These are phyloP conservation scores for Drosophila multiciliata DNA, from an alignment of 2,888 invertebrate species.

Conservation along the genomic window DNA sequence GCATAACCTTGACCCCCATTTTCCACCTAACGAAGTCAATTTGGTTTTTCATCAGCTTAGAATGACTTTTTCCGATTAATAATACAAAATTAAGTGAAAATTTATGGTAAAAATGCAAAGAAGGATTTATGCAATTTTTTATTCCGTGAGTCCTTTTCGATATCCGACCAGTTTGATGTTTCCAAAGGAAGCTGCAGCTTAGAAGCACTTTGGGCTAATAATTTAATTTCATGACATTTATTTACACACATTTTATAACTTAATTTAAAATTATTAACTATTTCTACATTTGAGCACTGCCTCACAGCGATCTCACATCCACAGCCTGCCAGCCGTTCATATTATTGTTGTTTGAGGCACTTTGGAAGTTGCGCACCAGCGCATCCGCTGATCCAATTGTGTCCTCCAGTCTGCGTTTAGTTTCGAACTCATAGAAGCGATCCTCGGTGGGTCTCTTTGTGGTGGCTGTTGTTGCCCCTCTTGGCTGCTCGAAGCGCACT, in stretches of 20 bases:
- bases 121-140: not conserved
- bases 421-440: constrained; percentile 84
- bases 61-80: not conserved
- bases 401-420: constrained; percentile 65
- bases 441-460: constrained; percentile 60
- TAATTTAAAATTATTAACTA: constrained; percentile 33
- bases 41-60: not conserved
- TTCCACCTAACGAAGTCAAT: not conserved
- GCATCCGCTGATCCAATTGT: constrained; percentile 39
- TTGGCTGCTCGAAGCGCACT: constrained; percentile 76
- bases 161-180: not conserved
- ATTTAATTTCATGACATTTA: constrained; percentile 2
- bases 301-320: constrained; percentile 64
- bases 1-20: not conserved
- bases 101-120: not conserved
- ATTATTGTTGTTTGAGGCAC: constrained; percentile 29
- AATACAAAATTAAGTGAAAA: not conserved
- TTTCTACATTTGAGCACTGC: constrained; percentile 13
- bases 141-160: not conserved
- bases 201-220: fast-evolving
- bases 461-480: constrained; percentile 46
- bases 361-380: constrained; percentile 59
- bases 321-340: constrained; percentile 78
- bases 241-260: constrained; percentile 33
- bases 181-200: not conserved